phyloP scores from a whole-genome alignment of 2,797 vertebrate genomes.

The Sebastes minor region DNA sequence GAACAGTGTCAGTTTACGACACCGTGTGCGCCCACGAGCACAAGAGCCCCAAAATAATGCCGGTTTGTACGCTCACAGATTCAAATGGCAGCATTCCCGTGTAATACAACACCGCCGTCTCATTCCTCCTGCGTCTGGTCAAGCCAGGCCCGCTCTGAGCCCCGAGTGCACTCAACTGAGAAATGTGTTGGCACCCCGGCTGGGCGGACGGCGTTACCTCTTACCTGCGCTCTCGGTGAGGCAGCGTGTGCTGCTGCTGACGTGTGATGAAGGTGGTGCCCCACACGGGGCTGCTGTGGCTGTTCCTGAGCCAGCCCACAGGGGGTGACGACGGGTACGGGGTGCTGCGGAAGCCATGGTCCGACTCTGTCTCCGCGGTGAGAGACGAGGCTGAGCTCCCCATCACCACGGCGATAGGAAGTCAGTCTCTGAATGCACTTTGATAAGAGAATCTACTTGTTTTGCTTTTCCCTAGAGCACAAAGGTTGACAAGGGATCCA shows the following conservation, averaged over 20 bases:
- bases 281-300: conserved; percentile 91
- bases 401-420: conserved; percentile 82
- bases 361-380: conserved; percentile 93
- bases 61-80: neutral
- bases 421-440: conserved; percentile 23
- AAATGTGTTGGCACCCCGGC: conserved; percentile 3
- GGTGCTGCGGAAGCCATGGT: conserved; percentile 90
- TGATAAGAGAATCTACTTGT: neutral
- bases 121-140: conserved; percentile 5
- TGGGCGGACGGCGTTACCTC: conserved; percentile 46
- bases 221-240: conserved; percentile 94
- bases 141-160: neutral
- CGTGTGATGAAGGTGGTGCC: conserved; percentile 90
- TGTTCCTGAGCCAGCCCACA: conserved; percentile 92
- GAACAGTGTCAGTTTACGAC: conserved; percentile 1
- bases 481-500: conserved; percentile 19
- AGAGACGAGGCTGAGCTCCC: conserved; percentile 98
- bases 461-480: conserved; percentile 11
- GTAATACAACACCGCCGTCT: conserved; percentile 14
- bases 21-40: neutral
- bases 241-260: conserved; percentile 87
- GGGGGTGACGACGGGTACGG: conserved; percentile 88
- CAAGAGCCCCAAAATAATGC: neutral
- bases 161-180: neutral
- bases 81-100: conserved; percentile 6